Base-by-base conservation (phyloP, 2,888 invertebrate species). In the Antheraea yamamai region DNA sequence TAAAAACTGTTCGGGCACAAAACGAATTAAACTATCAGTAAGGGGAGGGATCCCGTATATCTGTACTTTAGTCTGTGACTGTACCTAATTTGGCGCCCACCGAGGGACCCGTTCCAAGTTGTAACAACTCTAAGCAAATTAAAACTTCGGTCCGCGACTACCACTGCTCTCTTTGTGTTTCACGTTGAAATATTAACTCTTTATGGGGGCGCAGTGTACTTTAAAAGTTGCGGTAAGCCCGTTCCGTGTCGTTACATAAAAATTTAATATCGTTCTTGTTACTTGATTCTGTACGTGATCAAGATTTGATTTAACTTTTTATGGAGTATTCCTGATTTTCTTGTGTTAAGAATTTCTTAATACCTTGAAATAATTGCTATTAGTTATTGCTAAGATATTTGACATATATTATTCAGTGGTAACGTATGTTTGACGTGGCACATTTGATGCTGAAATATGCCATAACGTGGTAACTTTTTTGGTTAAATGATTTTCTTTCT, bases 71-170 rank as follows among this genome's bases (percentile, higher is more conserved):
- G 80, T 81, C 85, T 84, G 84, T 74, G 84, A 87, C 91, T 89
- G 89, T 91, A 91, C 90, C 91, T 92, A 94, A 93, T 94, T 94
- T 93, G 93, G 93, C 92, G 90, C 89, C 89, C 91, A 90, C 88
- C 92, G 81, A 88, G 92, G 92, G 94, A 90, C 90, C 90, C 90
- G 92, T 92, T 93, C 92, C 90, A 93, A 94, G 87, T 94, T 91
- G 92, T 91, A 91, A 92, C 93, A 93, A 94, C 90, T 94, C 92
- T 92, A 94, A 95, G 92, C 94, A 93, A 95, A 95, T 95, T 94
- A 94, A 95, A 95, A 94, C 91, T 95, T 94, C 85, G 82, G 81
- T 86, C 84, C 85, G 89, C 91, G 92, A 92, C 93, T 92, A 93
- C 47, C 47, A 47, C 92, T 91, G 93, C 90, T 90, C 88, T 88